Evolutionary conservation across 1,140 invertebrate species (phyloP).

Genomic region (Drosophila kepulauana): DNA sequence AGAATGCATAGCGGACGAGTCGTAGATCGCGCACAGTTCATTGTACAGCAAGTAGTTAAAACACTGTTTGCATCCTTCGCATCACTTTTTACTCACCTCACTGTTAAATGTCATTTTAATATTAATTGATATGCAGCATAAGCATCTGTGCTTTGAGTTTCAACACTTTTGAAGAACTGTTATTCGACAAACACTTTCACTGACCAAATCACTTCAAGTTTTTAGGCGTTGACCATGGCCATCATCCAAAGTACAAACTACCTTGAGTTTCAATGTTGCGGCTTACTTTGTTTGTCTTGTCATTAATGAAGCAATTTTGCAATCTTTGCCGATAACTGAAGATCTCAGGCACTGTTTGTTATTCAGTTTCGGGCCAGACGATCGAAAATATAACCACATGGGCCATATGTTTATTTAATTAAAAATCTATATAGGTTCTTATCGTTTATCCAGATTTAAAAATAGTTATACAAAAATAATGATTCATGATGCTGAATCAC

Average conservation of each 20-base stretch:
- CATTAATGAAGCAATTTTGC: conserved; percentile 52
- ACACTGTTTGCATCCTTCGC: conserved; percentile 5
- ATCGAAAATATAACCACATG: conserved; percentile 19
- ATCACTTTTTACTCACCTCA: conserved; percentile 25
- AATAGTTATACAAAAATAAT: conserved; percentile 31
- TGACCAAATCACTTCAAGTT: conserved; percentile 15
- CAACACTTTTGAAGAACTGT: conserved; percentile 24
- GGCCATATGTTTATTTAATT: conserved; percentile 59
- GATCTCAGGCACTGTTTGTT: conserved; percentile 21
- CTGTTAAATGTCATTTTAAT: conserved; percentile 8
- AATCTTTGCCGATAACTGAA: conserved; percentile 24
- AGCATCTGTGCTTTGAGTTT: conserved; percentile 12
- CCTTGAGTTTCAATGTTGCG: conserved; percentile 14
- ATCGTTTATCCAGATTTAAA: conserved; percentile 34
- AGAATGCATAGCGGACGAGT: conserved; percentile 18
- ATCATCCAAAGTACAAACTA: conserved; percentile 14
- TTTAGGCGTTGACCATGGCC: background rate
- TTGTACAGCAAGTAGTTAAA: background rate
- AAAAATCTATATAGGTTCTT: conserved; percentile 47
- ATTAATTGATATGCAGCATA: background rate
- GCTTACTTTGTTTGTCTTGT: conserved; percentile 12
- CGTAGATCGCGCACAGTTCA: conserved; percentile 16
- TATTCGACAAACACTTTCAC: conserved; percentile 14
- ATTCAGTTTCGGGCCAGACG: conserved; percentile 1
- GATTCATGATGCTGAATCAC: conserved; percentile 30